Conservation (phyloP, 2,888 invertebrate species). For the Morinoia aosen region DNA sequence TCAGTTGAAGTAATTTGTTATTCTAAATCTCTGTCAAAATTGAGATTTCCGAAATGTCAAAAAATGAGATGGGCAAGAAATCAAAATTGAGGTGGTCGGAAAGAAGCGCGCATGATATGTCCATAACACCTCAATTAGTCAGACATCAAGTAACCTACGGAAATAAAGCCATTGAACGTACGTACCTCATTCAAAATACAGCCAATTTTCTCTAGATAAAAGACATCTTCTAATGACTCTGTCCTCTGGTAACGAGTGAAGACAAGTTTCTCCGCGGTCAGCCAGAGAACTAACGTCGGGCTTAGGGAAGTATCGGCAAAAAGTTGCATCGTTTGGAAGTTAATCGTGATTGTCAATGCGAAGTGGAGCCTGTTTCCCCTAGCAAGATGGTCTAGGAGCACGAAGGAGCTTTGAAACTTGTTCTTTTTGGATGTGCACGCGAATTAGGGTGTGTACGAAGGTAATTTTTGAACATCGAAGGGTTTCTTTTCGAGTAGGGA, state of each 20-base stretch:
- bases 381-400: background rate
- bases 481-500: background rate
- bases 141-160: too few species aligned
- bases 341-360: background rate
- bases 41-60: too few species aligned
- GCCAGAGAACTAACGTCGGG: background rate
- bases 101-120: too few species aligned
- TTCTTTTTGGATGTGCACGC: background rate
- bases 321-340: conserved; percentile 10
- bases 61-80: too few species aligned
- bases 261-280: background rate
- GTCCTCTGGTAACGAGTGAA: background rate
- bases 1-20: too few species aligned
- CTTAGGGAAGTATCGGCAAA: background rate
- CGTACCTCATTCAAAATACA: background rate
- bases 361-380: background rate
- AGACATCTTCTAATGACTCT: background rate
- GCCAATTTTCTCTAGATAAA: background rate
- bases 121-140: too few species aligned
- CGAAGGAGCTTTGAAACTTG: background rate
- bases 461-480: background rate
- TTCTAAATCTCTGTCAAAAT: too few species aligned
- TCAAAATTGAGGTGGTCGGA: too few species aligned
- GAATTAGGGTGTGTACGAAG: background rate
- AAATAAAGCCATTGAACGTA: background rate